These are phyloP conservation scores for Diorhabda elongata DNA, from an alignment of 1,140 invertebrate genomes.

Conservation along the genomic window DNA sequence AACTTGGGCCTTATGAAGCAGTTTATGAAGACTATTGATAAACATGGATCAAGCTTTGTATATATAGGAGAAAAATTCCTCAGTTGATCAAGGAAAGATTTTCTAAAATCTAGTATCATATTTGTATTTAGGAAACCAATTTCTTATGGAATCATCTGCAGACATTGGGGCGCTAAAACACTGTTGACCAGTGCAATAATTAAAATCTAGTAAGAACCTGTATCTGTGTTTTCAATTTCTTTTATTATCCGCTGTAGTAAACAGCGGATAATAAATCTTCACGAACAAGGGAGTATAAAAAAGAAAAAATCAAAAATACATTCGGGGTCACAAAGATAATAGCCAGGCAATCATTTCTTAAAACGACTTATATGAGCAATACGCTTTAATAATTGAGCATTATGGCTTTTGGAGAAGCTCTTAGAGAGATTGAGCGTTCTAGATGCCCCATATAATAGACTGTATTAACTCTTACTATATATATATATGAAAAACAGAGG, in stretches of 20 bases:
- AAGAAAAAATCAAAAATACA: constrained; percentile 46
- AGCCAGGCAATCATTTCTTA: constrained; percentile 43
- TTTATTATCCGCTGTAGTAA: constrained; percentile 12
- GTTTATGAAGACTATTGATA: too few relatives aligned
- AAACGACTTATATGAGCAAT: constrained; percentile 47
- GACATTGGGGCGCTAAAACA: too few relatives aligned
- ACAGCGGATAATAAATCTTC: constrained; percentile 13
- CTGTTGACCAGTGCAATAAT: background rate
- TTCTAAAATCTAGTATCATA: too few relatives aligned
- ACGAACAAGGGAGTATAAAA: constrained; percentile 19
- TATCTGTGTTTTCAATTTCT: constrained; percentile 11
- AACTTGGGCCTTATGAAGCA: too few relatives aligned
- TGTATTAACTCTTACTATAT: constrained; percentile 31
- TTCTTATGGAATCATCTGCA: too few relatives aligned
- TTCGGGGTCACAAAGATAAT: constrained; percentile 23
- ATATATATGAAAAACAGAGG: constrained; percentile 14
- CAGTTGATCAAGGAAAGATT: too few relatives aligned
- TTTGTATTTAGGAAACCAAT: too few relatives aligned
- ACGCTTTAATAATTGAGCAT: constrained; percentile 49
- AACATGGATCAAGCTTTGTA: too few relatives aligned
- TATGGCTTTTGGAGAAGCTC: constrained; percentile 45
- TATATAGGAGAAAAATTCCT: too few relatives aligned
- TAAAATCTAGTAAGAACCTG: background rate
- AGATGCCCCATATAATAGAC: constrained; percentile 34
- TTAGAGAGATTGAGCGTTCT: constrained; percentile 47